phyloP scores from a whole-genome alignment of 2,113 vertebrate species.

The Nycticebus coucang region DNA sequence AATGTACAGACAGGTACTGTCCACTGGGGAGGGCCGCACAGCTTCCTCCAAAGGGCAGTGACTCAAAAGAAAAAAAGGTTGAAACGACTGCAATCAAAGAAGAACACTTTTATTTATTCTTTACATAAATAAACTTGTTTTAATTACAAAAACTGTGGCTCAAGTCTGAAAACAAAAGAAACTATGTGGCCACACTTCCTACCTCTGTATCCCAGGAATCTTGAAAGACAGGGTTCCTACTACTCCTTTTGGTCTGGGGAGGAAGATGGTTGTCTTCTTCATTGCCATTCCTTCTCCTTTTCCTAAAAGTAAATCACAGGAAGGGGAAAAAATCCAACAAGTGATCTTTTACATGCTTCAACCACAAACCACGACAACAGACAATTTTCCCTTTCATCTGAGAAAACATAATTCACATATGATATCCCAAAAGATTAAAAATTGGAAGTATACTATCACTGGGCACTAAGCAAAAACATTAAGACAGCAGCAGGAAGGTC shows the following conservation, averaged over 20 bases:
- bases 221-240: constrained; percentile 87
- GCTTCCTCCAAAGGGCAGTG: neutral
- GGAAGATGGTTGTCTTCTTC: constrained; percentile 91
- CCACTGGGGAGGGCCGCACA: neutral
- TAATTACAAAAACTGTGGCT: neutral
- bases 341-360: neutral
- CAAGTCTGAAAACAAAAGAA: neutral
- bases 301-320: constrained; percentile 85
- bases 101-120: neutral
- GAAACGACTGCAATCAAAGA: neutral
- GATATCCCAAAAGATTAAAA: neutral
- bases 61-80: neutral
- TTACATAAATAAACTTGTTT: neutral
- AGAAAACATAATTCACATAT: neutral
- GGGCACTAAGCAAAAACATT: neutral
- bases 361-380: neutral
- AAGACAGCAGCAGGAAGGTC: neutral
- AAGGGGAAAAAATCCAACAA: neutral
- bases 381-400: neutral
- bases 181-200: constrained; percentile 7
- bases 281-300: constrained; percentile 90
- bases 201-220: constrained; percentile 98
- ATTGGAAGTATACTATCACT: neutral
- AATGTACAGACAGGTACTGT: fast-evolving
- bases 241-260: constrained; percentile 91